phyloP scores from a whole-genome alignment of 2,797 vertebrate species.

The Onychomys arenicola region DNA sequence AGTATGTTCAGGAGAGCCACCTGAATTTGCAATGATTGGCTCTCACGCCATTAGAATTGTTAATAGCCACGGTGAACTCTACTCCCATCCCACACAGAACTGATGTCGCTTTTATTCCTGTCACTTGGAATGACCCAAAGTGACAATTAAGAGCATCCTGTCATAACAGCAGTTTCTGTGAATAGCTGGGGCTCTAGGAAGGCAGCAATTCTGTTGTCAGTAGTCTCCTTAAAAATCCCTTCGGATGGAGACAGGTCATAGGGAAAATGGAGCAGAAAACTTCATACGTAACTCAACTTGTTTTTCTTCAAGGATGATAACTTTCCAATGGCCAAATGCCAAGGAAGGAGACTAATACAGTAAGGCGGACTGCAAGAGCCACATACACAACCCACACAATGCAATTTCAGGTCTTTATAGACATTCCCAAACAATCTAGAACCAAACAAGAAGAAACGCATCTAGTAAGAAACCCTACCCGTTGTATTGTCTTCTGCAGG shows the following conservation, averaged over 20 bases:
- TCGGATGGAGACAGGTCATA: background rate
- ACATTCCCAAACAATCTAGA: conserved; percentile 22
- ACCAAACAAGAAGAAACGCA: background rate
- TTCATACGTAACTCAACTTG: conserved; percentile 32
- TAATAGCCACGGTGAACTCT: conserved; percentile 75
- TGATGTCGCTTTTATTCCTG: conserved; percentile 63
- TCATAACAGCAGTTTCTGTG: conserved; percentile 36
- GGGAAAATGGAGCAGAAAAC: background rate
- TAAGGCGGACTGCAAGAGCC: background rate
- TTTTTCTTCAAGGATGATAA: background rate
- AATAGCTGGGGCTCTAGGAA: background rate
- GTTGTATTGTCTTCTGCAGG: background rate
- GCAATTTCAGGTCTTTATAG: background rate
- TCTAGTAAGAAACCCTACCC: background rate
- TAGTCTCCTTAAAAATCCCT: conserved; percentile 59
- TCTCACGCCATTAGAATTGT: conserved; percentile 78
- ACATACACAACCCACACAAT: background rate
- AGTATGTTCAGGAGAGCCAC: conserved; percentile 78
- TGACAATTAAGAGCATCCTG: conserved; percentile 72
- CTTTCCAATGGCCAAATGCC: conserved; percentile 21
- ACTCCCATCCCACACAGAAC: conserved; percentile 71
- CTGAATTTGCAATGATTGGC: conserved; percentile 74
- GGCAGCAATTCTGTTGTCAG: conserved; percentile 33
- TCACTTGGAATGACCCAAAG: conserved; percentile 66
- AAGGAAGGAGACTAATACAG: background rate